Conservation (phyloP, 2,113 vertebrate species). For the rat (Rattus norvegicus) region DNA sequence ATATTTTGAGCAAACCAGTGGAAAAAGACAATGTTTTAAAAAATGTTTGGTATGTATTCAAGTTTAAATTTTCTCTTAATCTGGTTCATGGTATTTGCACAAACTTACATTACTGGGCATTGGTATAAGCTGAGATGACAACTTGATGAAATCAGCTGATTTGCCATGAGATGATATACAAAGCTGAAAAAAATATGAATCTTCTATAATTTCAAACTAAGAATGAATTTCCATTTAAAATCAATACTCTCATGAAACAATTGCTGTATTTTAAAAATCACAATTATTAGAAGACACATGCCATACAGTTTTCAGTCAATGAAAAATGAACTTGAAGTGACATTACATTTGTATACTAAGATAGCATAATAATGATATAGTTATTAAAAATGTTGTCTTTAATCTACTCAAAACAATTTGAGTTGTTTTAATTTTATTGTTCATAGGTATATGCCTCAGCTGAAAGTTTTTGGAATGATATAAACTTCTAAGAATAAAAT, state of each 20-base stretch:
- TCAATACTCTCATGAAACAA: not conserved
- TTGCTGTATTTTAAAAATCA: not conserved
- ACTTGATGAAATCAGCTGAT: not conserved
- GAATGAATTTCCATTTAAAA: not conserved
- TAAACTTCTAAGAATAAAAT: not conserved
- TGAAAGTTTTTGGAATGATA: not conserved
- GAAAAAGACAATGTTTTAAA: not conserved
- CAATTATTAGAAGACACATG: not conserved
- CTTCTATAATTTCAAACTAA: not conserved
- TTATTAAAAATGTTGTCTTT: not conserved
- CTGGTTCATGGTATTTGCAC: not conserved
- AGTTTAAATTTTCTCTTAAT: not conserved
- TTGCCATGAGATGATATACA: not conserved
- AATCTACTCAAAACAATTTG: not conserved
- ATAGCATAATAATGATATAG: too few species aligned
- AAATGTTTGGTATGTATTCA: not conserved
- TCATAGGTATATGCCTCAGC: not conserved
- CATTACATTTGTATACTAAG: not conserved
- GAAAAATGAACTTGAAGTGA: not conserved
- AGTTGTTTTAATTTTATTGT: not conserved
- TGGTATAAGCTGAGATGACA: not conserved
- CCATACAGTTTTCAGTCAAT: not conserved
- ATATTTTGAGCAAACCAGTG: not conserved
- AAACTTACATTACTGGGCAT: not conserved
- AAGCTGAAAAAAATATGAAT: not conserved